phyloP scores from a whole-genome alignment of 1,140 invertebrate genomes.

The Hyposmocoma kahamanoa region DNA sequence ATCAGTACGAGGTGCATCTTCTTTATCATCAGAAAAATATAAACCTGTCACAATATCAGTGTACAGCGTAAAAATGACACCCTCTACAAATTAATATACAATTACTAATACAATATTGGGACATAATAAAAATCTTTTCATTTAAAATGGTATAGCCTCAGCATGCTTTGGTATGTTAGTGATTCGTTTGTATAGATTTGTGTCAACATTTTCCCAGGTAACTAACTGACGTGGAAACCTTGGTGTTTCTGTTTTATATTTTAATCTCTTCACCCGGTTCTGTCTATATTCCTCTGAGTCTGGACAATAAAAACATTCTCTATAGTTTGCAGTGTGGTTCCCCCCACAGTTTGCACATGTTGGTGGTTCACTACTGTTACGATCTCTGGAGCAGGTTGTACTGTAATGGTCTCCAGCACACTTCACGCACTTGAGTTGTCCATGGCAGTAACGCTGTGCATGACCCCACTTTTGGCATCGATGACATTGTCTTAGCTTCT shows the following conservation, averaged over 20 bases:
- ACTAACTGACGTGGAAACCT: slow-evolving; percentile 2
- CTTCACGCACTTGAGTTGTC: slow-evolving; percentile 40
- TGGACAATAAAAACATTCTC: slow-evolving; percentile 31
- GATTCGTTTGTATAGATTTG: slow-evolving; percentile 15
- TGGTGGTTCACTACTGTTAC: slow-evolving; percentile 18
- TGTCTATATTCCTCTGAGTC: slow-evolving; percentile 16
- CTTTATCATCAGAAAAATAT: neutral
- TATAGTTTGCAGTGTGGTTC: slow-evolving; percentile 43
- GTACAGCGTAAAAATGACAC: no score
- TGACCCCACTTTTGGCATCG: slow-evolving; percentile 53
- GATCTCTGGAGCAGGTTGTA: slow-evolving; percentile 30
- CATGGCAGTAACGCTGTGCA: slow-evolving; percentile 40
- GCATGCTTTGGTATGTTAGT: neutral
- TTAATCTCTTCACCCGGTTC: neutral
- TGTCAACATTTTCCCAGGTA: slow-evolving; percentile 19
- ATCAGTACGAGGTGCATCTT: neutral
- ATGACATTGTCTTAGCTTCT: slow-evolving; percentile 35
- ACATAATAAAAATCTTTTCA: no score
- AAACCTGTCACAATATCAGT: no score
- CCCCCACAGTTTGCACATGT: slow-evolving; percentile 51
- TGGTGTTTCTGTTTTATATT: neutral
- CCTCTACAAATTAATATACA: no score
- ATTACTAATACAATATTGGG: no score
- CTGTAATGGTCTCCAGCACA: slow-evolving; percentile 36
- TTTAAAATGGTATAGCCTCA: neutral